Base-by-base conservation (phyloP, 2,888 invertebrate species). In the Ischnus inquisitorius region DNA sequence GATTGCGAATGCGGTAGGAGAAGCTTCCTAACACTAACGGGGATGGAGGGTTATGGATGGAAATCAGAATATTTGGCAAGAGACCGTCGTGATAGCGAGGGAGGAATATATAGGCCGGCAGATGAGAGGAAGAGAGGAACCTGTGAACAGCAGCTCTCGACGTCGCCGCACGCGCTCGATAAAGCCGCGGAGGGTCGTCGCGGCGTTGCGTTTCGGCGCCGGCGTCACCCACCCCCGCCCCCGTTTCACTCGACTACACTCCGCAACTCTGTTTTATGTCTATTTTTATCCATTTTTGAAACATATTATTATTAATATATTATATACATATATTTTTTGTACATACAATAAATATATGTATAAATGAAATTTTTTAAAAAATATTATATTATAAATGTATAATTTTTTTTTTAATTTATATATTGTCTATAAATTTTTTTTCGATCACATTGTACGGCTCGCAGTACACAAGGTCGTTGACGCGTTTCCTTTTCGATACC, bases 81-180 rank as follows among this genome's bases (percentile, higher is more conserved):
- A 87, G 80, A 68, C 22, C 54, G 74, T n/a, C 12, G 51, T 19
- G 69, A 28, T 46, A 41, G 46, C 14, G 65, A 22, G 74, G n/a
- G 82, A 41, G 34, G 19, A 75, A 43, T 78, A 72, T 57, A 77
- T 57, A 28, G 46, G 71, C 16, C 10, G 4, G 16, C 39, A 48
- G 51, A 16, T 28, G 65, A 39, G 74, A 48, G 69, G 60, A 72
- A 41, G 28, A 39, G 74, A 64, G 65, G 34, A 75, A 34, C 34
- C 28, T 39, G 34, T 28, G 71, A 76, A 75, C 16, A 65, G 22
- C 16, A 19, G 46, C 84, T 77, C 79, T 69, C 83, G 83, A 68
- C 87, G 87, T 88, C 89, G 90, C 83, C 72, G 84, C 85, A 85
- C 85, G 88, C 90, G 91, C 89, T 92, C 92, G 89, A 92, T 91